Evolutionary conservation across 2,888 invertebrate species (phyloP).

Genomic region (Nomada ruficornis): DNA sequence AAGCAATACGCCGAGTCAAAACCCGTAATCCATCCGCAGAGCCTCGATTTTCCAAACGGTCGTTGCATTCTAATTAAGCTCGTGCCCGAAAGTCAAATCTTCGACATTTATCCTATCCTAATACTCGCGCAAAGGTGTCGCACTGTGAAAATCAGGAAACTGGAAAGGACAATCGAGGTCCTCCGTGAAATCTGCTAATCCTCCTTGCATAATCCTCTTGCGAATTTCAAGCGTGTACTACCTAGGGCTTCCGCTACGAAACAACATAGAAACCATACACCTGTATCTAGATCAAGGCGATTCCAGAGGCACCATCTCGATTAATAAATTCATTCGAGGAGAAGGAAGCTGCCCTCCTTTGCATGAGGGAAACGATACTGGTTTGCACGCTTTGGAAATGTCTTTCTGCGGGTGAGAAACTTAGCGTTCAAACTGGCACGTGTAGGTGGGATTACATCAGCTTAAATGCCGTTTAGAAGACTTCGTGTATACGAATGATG

Average conservation of each 20-base stretch:
- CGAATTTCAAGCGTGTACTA: conserved; percentile 16
- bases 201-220: conserved; percentile 25
- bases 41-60: no score
- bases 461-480: conserved; percentile 46
- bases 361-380: conserved; percentile 15
- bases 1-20: no score
- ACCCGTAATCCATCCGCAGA: no score
- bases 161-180: conserved; percentile 30
- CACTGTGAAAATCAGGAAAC: conserved; percentile 32
- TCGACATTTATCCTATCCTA: neutral
- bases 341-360: conserved; percentile 1
- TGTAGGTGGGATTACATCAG: conserved; percentile 51
- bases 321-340: conserved; percentile 20
- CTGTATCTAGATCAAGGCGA: neutral
- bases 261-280: conserved; percentile 24
- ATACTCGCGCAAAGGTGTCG: conserved; percentile 14
- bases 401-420: conserved; percentile 32
- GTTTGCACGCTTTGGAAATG: conserved; percentile 2
- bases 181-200: conserved; percentile 19
- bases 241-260: neutral
- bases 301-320: conserved; percentile 13
- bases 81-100: conserved; percentile 24
- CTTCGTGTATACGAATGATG: conserved; percentile 32
- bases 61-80: conserved; percentile 3
- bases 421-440: conserved; percentile 8